Percentiles rank a stretch among this genome's conserved stretches.
Conservation (phyloP, 92 coral and sea anemone species). For the Paragorgia papillata region DNA sequence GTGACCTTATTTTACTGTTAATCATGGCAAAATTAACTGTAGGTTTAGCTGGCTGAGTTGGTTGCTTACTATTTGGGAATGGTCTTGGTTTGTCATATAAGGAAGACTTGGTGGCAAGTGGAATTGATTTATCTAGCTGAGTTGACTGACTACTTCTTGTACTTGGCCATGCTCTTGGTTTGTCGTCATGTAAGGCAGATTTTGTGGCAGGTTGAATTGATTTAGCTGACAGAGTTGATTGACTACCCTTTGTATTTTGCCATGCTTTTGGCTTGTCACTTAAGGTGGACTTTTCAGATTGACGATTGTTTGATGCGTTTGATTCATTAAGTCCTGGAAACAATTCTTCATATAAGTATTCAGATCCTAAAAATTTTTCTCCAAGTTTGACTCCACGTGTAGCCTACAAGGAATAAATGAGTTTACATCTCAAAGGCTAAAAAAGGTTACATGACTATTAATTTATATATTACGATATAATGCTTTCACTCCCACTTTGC, state of each 20-base stretch:
- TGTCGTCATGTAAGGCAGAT: too few relatives aligned
- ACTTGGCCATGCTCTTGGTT: background rate
- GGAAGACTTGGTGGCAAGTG: too few relatives aligned
- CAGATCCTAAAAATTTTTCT: constrained; percentile 20
- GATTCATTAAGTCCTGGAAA: constrained; percentile 11
- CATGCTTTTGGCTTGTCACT: background rate
- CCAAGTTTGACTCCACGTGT: background rate
- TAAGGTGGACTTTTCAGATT: background rate
- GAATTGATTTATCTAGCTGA: too few relatives aligned
- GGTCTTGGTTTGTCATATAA: background rate
- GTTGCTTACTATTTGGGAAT: too few relatives aligned
- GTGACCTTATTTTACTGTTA: background rate
- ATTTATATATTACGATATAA: too few relatives aligned
- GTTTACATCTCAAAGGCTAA: too few relatives aligned
- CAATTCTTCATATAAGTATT: constrained; percentile 21
- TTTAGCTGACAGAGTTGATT: background rate
- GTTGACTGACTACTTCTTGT: background rate
- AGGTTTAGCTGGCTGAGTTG: background rate
- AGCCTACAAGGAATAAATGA: background rate
- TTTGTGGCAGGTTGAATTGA: too few relatives aligned
- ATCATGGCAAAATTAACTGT: background rate
- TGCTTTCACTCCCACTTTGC: too few relatives aligned
- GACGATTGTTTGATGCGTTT: background rate
- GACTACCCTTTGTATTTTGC: background rate
- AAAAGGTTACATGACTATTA: too few relatives aligned